A percentile compares a stretch with the other conserved stretches of the same genome.
phyloP scores from a whole-genome alignment of 2,888 invertebrate genomes.

The Sarcophaga caerulescens region DNA sequence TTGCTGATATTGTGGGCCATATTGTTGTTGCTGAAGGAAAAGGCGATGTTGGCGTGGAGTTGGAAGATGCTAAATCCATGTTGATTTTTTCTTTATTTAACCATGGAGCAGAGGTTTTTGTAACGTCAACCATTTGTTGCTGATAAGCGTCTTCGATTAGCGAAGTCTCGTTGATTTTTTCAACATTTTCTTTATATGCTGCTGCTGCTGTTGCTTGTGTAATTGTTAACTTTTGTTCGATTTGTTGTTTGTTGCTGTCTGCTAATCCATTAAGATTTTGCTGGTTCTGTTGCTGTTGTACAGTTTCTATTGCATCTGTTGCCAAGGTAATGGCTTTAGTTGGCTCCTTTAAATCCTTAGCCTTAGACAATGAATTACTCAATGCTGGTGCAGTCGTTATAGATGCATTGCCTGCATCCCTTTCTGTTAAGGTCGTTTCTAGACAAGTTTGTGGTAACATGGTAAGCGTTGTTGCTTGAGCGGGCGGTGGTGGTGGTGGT shows the following conservation, averaged over 20 bases:
- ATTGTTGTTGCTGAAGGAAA: conserved; percentile 7
- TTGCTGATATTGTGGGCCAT: conserved; percentile 26
- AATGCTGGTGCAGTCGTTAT: conserved; percentile 5
- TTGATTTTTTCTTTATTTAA: conserved; percentile 36
- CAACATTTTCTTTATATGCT: conserved; percentile 72
- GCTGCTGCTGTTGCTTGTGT: conserved; percentile 59
- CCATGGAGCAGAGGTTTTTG: conserved; percentile 55
- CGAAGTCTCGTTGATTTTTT: conserved; percentile 65
- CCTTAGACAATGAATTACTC: conserved; percentile 45
- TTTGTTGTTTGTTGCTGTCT: conserved; percentile 47
- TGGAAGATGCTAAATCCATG: conserved; percentile 21
- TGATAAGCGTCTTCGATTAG: conserved; percentile 44
- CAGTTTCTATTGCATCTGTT: conserved; percentile 61
- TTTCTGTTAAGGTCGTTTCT: conserved; percentile 15
- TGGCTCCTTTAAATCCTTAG: conserved; percentile 45
- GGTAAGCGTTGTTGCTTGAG: conserved; percentile 67
- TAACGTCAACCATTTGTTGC: conserved; percentile 59
- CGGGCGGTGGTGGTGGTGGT: conserved; percentile 82
- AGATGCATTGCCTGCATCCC: conserved; percentile 16
- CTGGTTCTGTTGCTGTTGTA: conserved; percentile 35
- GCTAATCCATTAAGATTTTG: conserved; percentile 72
- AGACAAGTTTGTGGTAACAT: not conserved
- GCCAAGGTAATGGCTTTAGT: conserved; percentile 39
- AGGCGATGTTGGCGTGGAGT: not conserved
- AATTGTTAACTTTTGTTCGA: conserved; percentile 58